Evolutionary conservation across 2,797 vertebrate species (phyloP).

Genomic region (Liparis tanakae): DNA sequence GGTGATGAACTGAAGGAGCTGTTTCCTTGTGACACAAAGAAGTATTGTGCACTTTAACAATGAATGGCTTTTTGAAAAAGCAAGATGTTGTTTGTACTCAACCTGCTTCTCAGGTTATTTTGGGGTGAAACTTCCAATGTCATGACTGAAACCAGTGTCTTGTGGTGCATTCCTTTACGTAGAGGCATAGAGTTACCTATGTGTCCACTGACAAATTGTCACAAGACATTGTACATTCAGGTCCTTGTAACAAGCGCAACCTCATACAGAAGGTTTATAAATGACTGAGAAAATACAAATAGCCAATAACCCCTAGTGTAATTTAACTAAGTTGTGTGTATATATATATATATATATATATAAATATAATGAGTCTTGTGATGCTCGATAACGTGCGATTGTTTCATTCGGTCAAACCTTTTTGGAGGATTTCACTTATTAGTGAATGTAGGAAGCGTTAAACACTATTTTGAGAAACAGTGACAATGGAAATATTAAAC

Average conservation of each 20-base stretch:
- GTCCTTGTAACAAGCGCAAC: not conserved
- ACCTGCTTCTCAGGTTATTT: slow-evolving; percentile 18
- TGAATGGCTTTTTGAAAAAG: not conserved
- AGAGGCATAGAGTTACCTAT: not conserved
- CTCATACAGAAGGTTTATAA: not conserved
- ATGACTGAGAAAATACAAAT: not conserved
- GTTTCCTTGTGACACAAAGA: slow-evolving; percentile 37
- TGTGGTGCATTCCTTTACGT: slow-evolving; percentile 5
- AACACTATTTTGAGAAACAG: too few relatives aligned
- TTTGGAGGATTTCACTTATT: too few relatives aligned
- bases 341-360: too few relatives aligned
- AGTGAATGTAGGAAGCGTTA: too few relatives aligned
- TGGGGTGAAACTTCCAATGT: not conserved
- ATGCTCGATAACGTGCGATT: too few relatives aligned
- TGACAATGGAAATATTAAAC: too few relatives aligned
- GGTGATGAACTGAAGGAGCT: slow-evolving; percentile 12
- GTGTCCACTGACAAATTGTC: not conserved
- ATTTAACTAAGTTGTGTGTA: too few relatives aligned
- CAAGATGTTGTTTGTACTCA: slow-evolving; percentile 4
- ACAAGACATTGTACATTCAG: not conserved
- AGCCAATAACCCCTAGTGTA: not conserved
- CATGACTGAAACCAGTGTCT: slow-evolving; percentile 13
- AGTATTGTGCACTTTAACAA: slow-evolving; percentile 20
- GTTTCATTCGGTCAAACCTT: too few relatives aligned
- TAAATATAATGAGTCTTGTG: too few relatives aligned